phyloP scores from a whole-genome alignment of 2,113 vertebrate species.

The Microtus oregoni region DNA sequence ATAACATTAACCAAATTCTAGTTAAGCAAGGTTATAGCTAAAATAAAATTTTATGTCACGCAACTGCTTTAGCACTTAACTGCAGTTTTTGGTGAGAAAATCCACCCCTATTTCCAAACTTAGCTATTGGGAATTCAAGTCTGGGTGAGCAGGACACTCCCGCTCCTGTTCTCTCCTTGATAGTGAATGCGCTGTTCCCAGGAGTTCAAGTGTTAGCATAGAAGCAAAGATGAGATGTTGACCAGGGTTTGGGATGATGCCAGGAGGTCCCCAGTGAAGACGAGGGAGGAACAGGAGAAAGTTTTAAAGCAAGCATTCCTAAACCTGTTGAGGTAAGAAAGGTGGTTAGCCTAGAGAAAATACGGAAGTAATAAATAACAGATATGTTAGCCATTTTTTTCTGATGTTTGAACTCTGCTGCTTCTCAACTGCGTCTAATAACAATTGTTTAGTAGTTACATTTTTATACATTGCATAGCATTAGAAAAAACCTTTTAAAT shows the following conservation, averaged over 20 bases:
- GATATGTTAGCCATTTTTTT: background rate
- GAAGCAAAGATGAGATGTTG: background rate
- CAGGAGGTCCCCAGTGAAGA: background rate
- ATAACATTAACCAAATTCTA: slow-evolving; percentile 20
- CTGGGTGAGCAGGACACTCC: too few relatives aligned
- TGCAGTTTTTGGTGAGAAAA: slow-evolving; percentile 47
- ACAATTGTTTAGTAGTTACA: background rate
- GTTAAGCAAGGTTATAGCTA: slow-evolving; percentile 3
- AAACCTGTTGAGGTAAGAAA: background rate
- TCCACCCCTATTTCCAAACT: background rate
- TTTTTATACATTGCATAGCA: background rate
- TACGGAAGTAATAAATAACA: background rate
- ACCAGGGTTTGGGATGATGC: background rate
- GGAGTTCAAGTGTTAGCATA: background rate
- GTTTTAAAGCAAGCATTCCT: background rate
- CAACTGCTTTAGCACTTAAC: background rate
- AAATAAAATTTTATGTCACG: background rate
- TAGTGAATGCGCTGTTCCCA: background rate
- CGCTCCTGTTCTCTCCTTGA: background rate
- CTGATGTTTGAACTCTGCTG: background rate
- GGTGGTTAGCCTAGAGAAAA: background rate
- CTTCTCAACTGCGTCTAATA: background rate
- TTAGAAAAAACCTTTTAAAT: background rate
- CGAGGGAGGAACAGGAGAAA: background rate
- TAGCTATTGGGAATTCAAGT: background rate